Conservation (phyloP, 2,113 vertebrate genomes). For the Apus apus region DNA sequence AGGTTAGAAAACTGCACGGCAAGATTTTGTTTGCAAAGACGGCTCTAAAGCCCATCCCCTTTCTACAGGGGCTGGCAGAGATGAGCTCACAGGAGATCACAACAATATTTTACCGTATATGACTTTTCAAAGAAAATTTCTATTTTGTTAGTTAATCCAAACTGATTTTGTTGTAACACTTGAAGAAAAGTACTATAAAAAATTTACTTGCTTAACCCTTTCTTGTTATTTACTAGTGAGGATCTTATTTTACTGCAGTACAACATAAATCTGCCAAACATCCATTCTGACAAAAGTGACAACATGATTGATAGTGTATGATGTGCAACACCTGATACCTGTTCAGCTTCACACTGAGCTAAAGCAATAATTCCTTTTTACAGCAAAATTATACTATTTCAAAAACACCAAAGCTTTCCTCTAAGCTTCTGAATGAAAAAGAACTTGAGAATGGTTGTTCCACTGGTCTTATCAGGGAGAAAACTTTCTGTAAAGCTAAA, state of each 20-base stretch:
- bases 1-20: slow-evolving; percentile 15
- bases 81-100: not conserved
- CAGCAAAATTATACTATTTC: not conserved
- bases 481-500: not conserved
- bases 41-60: not conserved
- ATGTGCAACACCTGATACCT: not conserved
- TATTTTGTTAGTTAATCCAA: slow-evolving; percentile 14
- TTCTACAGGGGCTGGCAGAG: not conserved
- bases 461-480: not conserved
- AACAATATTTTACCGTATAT: not conserved
- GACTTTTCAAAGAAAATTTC: slow-evolving; percentile 11
- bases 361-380: not conserved
- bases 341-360: not conserved
- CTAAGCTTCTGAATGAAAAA: not conserved
- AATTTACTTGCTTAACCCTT: not conserved
- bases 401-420: not conserved
- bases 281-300: not conserved
- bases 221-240: not conserved
- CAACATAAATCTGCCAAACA: not conserved
- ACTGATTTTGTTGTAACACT: not conserved
- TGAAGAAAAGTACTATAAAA: not conserved
- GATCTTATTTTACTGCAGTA: not conserved
- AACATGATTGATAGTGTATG: not conserved
- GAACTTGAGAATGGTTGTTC: not conserved
- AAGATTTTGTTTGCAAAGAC: not conserved